A percentile compares a stretch with the other conserved stretches of the same genome.
Conservation (phyloP, 2,888 invertebrate species). For the Cordilura impudica region DNA sequence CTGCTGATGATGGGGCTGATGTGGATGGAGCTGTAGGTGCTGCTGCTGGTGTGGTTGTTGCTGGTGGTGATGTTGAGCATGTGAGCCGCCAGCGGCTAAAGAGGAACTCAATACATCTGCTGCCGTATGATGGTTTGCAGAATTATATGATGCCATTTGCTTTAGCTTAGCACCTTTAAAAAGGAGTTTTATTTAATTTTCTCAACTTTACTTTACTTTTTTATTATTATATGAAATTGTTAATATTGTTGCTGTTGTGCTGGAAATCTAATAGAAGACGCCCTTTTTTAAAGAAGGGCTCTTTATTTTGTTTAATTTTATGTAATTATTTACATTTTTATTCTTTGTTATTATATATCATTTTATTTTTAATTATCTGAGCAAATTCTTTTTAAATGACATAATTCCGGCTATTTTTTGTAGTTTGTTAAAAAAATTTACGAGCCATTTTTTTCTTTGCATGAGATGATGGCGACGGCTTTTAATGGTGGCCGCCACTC, state of each 20-base stretch:
- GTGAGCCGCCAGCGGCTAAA: constrained; percentile 60
- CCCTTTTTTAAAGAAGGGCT: constrained; percentile 23
- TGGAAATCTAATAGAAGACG: constrained; percentile 1
- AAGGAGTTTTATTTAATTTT: constrained; percentile 3
- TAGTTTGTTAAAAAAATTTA: constrained; percentile 39
- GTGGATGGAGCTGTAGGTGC: constrained; percentile 36
- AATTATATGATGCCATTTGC: constrained; percentile 71
- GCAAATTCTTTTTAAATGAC: constrained; percentile 46
- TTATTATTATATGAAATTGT: constrained; percentile 5
- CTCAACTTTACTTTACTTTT: neutral
- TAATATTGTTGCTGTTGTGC: neutral
- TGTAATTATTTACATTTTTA: constrained; percentile 7
- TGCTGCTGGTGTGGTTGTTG: constrained; percentile 14
- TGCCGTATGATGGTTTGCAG: constrained; percentile 58
- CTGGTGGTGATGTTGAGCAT: constrained; percentile 50
- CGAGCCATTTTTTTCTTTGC: constrained; percentile 42
- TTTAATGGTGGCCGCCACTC: constrained; percentile 51
- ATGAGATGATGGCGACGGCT: constrained; percentile 55
- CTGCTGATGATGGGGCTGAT: constrained; percentile 24
- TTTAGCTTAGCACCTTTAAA: neutral
- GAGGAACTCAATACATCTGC: constrained; percentile 71
- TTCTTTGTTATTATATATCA: neutral
- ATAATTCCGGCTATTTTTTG: constrained; percentile 45
- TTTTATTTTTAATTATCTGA: constrained; percentile 6
- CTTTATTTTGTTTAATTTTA: constrained; percentile 1